Evolutionary conservation across 2,888 invertebrate species (phyloP).

Genomic region (Micoletzkya japonica): DNA sequence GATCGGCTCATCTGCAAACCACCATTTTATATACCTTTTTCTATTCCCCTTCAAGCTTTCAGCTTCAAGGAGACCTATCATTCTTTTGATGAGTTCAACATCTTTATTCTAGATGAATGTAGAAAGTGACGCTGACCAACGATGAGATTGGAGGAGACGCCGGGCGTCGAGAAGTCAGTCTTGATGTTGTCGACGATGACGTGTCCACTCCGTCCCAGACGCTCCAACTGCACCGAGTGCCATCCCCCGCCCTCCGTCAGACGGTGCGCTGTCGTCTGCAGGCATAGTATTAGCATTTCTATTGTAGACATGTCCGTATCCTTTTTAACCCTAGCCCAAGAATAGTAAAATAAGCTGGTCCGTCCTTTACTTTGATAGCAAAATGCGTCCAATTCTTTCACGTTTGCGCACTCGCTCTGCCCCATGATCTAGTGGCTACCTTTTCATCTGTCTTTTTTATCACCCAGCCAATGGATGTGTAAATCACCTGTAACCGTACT

Average conservation of each 20-base stretch:
- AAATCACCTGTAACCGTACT: slow-evolving; percentile 74
- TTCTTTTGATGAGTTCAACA: neutral
- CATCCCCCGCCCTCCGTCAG: slow-evolving; percentile 53
- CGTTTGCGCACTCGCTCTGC: too few relatives aligned
- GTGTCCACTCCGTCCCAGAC: slow-evolving; percentile 53
- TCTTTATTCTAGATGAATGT: neutral
- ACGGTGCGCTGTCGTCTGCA: slow-evolving; percentile 52
- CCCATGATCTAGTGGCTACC: too few relatives aligned
- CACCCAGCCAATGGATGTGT: too few relatives aligned
- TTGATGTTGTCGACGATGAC: slow-evolving; percentile 57
- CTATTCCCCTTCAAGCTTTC: neutral
- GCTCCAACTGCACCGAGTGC: slow-evolving; percentile 59
- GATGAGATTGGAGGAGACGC: slow-evolving; percentile 60
- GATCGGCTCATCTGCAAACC: slow-evolving; percentile 47
- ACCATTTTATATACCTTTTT: neutral
- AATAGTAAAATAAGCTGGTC: neutral
- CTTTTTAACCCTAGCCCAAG: too few relatives aligned
- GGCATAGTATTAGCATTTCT: neutral
- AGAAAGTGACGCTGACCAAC: slow-evolving; percentile 39
- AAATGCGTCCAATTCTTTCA: neutral
- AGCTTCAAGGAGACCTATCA: neutral
- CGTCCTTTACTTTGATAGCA: too few relatives aligned
- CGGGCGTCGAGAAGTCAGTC: slow-evolving; percentile 62
- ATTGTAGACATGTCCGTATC: too few relatives aligned
- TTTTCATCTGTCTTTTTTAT: too few relatives aligned